These are phyloP conservation scores for Brachionus rubens DNA, from an alignment of 1,140 invertebrate genomes.

Conservation along the genomic window DNA sequence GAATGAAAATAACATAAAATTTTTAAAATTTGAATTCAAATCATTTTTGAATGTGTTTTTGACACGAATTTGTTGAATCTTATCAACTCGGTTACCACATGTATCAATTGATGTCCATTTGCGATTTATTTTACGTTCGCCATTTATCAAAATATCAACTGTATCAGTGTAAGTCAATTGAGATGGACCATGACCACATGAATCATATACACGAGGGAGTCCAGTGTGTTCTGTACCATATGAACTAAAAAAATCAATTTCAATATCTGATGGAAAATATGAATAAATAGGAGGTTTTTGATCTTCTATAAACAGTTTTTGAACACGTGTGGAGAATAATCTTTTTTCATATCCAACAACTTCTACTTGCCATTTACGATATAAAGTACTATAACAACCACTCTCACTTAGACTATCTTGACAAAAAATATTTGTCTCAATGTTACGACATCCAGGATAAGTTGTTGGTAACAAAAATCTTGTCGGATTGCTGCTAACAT, in stretches of 20 bases:
- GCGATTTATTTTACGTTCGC: neutral
- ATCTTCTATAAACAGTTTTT: constrained; percentile 17
- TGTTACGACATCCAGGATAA: neutral
- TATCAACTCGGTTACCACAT: neutral
- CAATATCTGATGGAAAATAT: neutral
- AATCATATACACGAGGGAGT: neutral
- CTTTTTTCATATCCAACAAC: neutral
- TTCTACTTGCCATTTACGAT: neutral
- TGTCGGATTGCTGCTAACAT: neutral
- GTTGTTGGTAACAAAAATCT: neutral
- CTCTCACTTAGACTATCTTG: neutral
- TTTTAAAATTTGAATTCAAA: neutral
- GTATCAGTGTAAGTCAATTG: neutral
- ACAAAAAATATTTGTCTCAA: neutral
- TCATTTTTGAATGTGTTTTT: neutral
- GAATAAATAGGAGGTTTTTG: neutral
- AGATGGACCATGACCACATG: constrained; percentile 15
- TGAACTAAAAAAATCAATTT: neutral
- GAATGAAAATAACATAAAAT: neutral
- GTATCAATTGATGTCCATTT: neutral
- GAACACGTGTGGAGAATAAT: neutral
- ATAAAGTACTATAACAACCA: neutral
- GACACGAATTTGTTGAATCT: neutral
- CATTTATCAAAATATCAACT: neutral
- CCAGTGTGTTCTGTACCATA: neutral